Percentiles rank a stretch among this genome's conserved stretches.
phyloP scores from a whole-genome alignment of 1,140 invertebrate genomes.

The Scaptomyza hsui region DNA sequence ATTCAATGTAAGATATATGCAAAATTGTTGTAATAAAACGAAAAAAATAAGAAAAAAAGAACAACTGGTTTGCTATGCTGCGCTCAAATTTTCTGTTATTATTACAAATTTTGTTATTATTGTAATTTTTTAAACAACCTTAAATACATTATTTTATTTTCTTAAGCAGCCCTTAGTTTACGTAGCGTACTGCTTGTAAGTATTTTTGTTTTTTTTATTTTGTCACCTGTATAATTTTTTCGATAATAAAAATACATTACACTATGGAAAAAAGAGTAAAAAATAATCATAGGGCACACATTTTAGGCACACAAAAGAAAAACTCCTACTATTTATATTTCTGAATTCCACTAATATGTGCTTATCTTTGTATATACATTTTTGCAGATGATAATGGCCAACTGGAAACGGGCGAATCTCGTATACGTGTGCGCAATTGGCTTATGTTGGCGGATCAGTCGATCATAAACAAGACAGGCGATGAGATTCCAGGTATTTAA shows the following conservation, averaged over 20 bases:
- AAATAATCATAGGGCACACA: conserved; percentile 46
- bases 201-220: conserved; percentile 56
- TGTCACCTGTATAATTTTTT: conserved; percentile 20
- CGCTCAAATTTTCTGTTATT: conserved; percentile 31
- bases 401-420: conserved; percentile 65
- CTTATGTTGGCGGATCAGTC: conserved; percentile 82
- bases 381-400: conserved; percentile 64
- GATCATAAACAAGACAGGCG: conserved; percentile 62
- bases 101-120: conserved; percentile 26
- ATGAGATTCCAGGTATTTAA: conserved; percentile 68
- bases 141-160: conserved; percentile 46
- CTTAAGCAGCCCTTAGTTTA: conserved; percentile 44
- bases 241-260: conserved; percentile 25
- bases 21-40: conserved; percentile 77
- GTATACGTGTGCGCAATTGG: conserved; percentile 81
- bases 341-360: conserved; percentile 35
- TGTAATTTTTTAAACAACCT: conserved; percentile 17
- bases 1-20: conserved; percentile 77
- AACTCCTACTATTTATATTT: background rate
- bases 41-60: conserved; percentile 61
- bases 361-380: conserved; percentile 14
- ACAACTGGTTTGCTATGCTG: conserved; percentile 64
- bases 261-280: conserved; percentile 5
- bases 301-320: conserved; percentile 49
- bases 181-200: conserved; percentile 75